These are phyloP conservation scores for Cephus sareptanus DNA, from an alignment of 2,888 invertebrate genomes.

Conservation along the genomic window DNA sequence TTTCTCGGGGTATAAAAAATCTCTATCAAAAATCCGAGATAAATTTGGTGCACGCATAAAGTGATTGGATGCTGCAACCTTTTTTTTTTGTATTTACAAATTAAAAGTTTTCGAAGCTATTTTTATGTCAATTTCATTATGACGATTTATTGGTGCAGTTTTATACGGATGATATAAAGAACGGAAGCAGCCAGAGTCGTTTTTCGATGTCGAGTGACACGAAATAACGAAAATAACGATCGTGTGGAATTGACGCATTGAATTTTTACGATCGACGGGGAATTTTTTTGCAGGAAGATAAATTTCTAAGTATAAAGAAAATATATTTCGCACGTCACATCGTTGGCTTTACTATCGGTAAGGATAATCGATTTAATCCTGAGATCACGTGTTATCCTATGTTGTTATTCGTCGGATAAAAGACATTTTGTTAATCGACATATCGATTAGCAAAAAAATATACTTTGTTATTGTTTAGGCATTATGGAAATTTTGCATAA, in stretches of 20 bases:
- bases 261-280: not conserved
- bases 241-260: not conserved
- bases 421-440: too few species aligned
- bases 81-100: not conserved
- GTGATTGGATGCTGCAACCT: not conserved
- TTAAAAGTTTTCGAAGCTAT: not conserved
- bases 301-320: not conserved
- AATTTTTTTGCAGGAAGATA: not conserved
- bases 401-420: not conserved
- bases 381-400: too few species aligned
- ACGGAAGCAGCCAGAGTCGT: not conserved
- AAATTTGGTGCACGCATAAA: not conserved
- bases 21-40: not conserved
- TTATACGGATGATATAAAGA: not conserved
- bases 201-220: not conserved
- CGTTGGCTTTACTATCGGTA: not conserved
- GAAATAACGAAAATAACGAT: not conserved
- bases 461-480: not conserved
- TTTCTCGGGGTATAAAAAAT: not conserved
- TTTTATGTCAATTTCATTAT: not conserved
- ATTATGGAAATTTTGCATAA: too few species aligned
- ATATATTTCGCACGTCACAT: not conserved
- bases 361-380: too few species aligned
- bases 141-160: not conserved
- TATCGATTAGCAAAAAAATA: not conserved